phyloP scores from a whole-genome alignment of 64 coral and sea anemone species.

The Actinia equina region DNA sequence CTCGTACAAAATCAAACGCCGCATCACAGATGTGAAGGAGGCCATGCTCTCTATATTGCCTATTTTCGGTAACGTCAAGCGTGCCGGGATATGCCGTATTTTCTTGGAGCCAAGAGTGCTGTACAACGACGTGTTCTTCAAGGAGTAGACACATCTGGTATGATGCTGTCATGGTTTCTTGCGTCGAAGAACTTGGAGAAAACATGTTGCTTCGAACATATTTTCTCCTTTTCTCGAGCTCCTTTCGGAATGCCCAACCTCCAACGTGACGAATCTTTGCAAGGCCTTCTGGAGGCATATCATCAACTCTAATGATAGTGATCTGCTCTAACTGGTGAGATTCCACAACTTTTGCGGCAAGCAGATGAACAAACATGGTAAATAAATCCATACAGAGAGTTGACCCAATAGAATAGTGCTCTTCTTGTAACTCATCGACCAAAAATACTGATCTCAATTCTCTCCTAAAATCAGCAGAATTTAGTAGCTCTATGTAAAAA shows the following conservation, averaged over 20 bases:
- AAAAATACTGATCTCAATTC: too few relatives aligned
- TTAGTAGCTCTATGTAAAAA: too few relatives aligned
- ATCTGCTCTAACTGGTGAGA: too few relatives aligned
- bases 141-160: neutral
- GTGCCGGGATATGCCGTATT: slow-evolving; percentile 21
- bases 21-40: slow-evolving; percentile 30
- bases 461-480: too few relatives aligned
- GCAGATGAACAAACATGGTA: too few relatives aligned
- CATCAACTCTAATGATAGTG: slow-evolving; percentile 24
- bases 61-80: slow-evolving; percentile 42
- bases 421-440: too few relatives aligned
- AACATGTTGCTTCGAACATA: slow-evolving; percentile 32
- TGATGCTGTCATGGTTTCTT: too few relatives aligned
- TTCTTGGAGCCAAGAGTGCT: slow-evolving; percentile 1
- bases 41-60: slow-evolving; percentile 43
- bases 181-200: neutral
- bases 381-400: too few relatives aligned
- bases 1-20: slow-evolving; percentile 7
- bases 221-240: slow-evolving; percentile 1
- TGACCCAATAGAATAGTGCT: too few relatives aligned
- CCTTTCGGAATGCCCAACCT: slow-evolving; percentile 29
- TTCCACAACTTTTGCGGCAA: too few relatives aligned
- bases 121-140: slow-evolving; percentile 35
- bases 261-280: slow-evolving; percentile 54
- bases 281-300: slow-evolving; percentile 33